Evolutionary conservation across 2,888 invertebrate genomes (phyloP).

Genomic region (Fabriciana adippe): DNA sequence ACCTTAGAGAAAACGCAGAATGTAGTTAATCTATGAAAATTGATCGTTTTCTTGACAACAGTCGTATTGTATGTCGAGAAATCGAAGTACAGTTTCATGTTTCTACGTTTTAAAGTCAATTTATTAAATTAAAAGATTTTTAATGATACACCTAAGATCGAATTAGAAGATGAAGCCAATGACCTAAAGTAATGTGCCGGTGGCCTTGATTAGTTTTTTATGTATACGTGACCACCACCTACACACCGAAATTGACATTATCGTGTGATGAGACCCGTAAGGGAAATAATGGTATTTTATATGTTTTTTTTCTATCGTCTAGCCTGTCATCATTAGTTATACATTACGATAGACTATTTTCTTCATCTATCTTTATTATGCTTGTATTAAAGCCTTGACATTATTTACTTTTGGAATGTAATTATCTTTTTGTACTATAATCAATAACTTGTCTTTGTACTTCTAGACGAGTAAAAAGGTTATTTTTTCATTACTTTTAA

Average conservation of each 20-base stretch:
- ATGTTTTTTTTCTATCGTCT: slow-evolving; percentile 29
- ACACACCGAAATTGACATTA: slow-evolving; percentile 24
- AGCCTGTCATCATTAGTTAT: slow-evolving; percentile 33
- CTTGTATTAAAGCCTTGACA: slow-evolving; percentile 3
- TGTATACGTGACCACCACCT: slow-evolving; percentile 23
- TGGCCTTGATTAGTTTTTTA: slow-evolving; percentile 23
- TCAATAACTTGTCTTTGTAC: background rate
- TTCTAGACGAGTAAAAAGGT: no score
- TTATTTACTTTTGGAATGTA: slow-evolving; percentile 5
- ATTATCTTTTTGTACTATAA: background rate
- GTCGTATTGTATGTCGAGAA: slow-evolving; percentile 20
- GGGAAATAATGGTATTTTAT: slow-evolving; percentile 19
- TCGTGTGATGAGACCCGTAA: slow-evolving; percentile 5
- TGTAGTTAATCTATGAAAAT: slow-evolving; percentile 37
- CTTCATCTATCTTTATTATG: slow-evolving; percentile 2
- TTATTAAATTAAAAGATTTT: slow-evolving; percentile 9
- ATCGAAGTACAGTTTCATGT: background rate
- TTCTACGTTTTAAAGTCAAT: background rate
- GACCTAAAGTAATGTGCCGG: slow-evolving; percentile 18
- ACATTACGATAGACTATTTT: slow-evolving; percentile 16
- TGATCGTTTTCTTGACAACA: slow-evolving; percentile 35
- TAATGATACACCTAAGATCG: slow-evolving; percentile 1
- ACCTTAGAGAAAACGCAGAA: slow-evolving; percentile 36
- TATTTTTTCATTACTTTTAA: background rate
- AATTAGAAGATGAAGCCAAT: slow-evolving; percentile 19